Conservation (phyloP, 2,888 invertebrate genomes). For the Pemphredon lugubris region DNA sequence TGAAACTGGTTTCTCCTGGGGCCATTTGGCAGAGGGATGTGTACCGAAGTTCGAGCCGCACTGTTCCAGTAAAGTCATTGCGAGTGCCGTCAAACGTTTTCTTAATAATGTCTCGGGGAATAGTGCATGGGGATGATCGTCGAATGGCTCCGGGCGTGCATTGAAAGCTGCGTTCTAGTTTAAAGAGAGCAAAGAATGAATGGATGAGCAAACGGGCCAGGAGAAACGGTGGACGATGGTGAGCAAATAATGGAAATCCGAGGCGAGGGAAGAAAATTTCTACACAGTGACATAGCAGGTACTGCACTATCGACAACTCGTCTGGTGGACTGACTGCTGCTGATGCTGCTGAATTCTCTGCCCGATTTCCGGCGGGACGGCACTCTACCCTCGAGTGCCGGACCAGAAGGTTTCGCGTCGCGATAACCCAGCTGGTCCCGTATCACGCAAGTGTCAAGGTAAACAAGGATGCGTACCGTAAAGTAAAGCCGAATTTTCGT, state of each 20-base stretch:
- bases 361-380: slow-evolving; percentile 60
- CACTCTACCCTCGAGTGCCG: slow-evolving; percentile 48
- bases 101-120: slow-evolving; percentile 36
- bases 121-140: slow-evolving; percentile 54
- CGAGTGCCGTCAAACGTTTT: slow-evolving; percentile 35
- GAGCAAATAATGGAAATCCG: slow-evolving; percentile 46
- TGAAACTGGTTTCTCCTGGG: slow-evolving; percentile 45
- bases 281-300: slow-evolving; percentile 74
- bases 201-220: slow-evolving; percentile 26
- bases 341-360: slow-evolving; percentile 71
- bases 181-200: slow-evolving; percentile 34
- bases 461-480: slow-evolving; percentile 28
- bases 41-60: slow-evolving; percentile 46
- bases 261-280: slow-evolving; percentile 61
- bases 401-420: slow-evolving; percentile 32
- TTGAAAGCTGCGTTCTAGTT: slow-evolving; percentile 55
- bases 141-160: slow-evolving; percentile 59
- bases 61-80: slow-evolving; percentile 56
- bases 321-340: slow-evolving; percentile 81
- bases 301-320: slow-evolving; percentile 78
- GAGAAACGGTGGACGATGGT: slow-evolving; percentile 33
- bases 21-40: slow-evolving; percentile 4
- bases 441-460: slow-evolving; percentile 26
- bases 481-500: not conserved
- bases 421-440: slow-evolving; percentile 23